Evolutionary conservation across 2,113 vertebrate species (phyloP).

Genomic region (Lampris incognitus): DNA sequence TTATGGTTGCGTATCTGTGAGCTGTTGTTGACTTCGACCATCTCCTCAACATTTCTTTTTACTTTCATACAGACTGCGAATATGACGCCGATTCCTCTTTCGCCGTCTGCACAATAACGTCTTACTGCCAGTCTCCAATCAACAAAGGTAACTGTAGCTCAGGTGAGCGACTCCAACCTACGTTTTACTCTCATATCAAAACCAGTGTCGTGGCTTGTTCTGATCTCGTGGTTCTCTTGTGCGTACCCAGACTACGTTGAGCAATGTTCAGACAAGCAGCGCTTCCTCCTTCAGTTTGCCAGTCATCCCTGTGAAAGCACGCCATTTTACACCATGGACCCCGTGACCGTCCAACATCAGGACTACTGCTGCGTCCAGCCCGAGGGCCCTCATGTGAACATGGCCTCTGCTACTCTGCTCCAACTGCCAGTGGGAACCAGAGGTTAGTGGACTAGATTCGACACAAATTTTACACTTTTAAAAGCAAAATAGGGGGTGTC

Average conservation of each 20-base stretch:
- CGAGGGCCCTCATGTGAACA: conserved; percentile 8
- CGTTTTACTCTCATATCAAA: neutral
- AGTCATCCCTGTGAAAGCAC: conserved; percentile 15
- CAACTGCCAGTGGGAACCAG: neutral
- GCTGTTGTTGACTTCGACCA: neutral
- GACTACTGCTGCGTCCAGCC: conserved; percentile 28
- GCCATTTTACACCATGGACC: conserved; percentile 52
- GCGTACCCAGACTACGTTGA: conserved; percentile 32
- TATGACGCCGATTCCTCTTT: conserved; percentile 24
- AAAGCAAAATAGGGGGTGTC: too few relatives aligned
- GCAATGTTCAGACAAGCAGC: conserved; percentile 23
- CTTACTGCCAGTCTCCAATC: conserved; percentile 48
- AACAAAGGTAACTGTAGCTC: conserved; percentile 44
- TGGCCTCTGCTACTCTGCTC: neutral
- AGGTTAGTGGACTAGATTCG: conserved; percentile 36
- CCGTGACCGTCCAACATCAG: conserved; percentile 19
- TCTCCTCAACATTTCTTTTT: neutral
- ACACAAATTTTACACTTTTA: too few relatives aligned
- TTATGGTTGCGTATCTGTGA: neutral
- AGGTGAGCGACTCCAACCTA: neutral
- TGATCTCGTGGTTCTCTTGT: neutral
- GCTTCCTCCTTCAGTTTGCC: conserved; percentile 22
- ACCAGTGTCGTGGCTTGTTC: too few relatives aligned
- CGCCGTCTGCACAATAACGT: neutral
- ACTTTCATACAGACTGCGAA: conserved; percentile 56